Evolutionary conservation across 2,888 invertebrate species (phyloP).

Genomic region (Hypselothyrea guttata): DNA sequence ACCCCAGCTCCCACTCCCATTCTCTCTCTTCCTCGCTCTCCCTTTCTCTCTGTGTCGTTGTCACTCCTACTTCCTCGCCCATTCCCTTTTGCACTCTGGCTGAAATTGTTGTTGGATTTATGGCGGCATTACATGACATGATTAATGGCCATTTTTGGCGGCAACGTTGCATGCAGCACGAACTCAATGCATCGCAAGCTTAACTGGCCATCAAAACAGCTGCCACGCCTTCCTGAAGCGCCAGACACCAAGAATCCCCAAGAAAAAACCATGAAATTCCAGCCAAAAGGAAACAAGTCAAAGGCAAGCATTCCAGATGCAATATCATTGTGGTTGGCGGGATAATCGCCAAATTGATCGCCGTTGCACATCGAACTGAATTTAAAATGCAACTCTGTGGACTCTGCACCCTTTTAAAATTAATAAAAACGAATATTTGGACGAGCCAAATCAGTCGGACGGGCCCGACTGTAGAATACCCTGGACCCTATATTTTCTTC

Average conservation of each 20-base stretch:
- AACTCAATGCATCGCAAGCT: slow-evolving; percentile 21
- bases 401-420: too few relatives aligned
- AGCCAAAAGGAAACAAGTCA: slow-evolving; percentile 3
- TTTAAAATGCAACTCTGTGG: too few relatives aligned
- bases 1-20: neutral
- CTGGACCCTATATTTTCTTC: too few relatives aligned
- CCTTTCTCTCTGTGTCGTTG: too few relatives aligned
- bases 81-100: neutral
- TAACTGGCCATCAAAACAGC: slow-evolving; percentile 60
- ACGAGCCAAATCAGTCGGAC: too few relatives aligned
- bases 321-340: slow-evolving; percentile 6
- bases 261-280: neutral
- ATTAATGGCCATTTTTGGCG: slow-evolving; percentile 65
- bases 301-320: slow-evolving; percentile 17
- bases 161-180: neutral
- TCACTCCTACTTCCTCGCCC: neutral
- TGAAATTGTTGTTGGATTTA: slow-evolving; percentile 78
- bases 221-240: slow-evolving; percentile 25
- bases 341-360: slow-evolving; percentile 14
- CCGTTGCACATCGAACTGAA: too few relatives aligned
- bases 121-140: slow-evolving; percentile 79
- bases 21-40: neutral
- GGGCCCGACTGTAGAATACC: too few relatives aligned
- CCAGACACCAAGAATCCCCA: neutral
- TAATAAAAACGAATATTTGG: too few relatives aligned